Base-by-base conservation (phyloP, 1,140 invertebrate species). In the Drosophila saltans region DNA sequence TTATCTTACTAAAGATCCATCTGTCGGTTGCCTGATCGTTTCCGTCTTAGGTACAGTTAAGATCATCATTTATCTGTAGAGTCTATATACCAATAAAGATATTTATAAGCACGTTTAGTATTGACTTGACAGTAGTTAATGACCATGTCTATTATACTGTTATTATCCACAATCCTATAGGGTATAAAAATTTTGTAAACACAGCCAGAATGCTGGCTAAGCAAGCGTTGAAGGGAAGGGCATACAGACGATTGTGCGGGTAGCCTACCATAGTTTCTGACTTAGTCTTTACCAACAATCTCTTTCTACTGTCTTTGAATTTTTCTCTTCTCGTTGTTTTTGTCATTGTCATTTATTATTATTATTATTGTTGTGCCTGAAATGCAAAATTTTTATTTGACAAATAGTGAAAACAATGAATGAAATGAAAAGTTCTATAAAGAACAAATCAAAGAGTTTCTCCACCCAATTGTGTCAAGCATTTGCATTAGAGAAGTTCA, bases 141-240 rank as follows among this genome's bases (percentile, higher is more conserved):
- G 33, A 36, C 33, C 6, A 36, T 6, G 33, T 3, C 33, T 6
- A 36, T 5, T 36, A 36, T 36, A 36, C 33, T 7, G 3, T 6
- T 36, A 30, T 30, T 30, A 30, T 2, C 6, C 6, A 30, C 28
- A 30, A 5, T 5, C 6, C 6, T 58, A 62, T 9, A 56, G 39
- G 26, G 66, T 48, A 60, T 24, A 60, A 77, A 73, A 81, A 73
- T 74, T 81, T 81, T 78, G 69, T 78, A 81, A 78, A 48, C 45
- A 81, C 79, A 81, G 66, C 81, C 73, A 52, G 48, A 48, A 66
- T 69, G 68, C 78, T 81, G 45, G 45, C 45, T 80, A 81, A 78
- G 76, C 79, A 78, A 62, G 69, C 62, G n/a, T 66, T 16, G 16
- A 16, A 16, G 16, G 16, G 45, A 66, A 66, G 33, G 33, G 33